These are phyloP conservation scores for Dimorphilus gyrociliatus DNA, from an alignment of 2,888 invertebrate genomes.

Conservation along the genomic window DNA sequence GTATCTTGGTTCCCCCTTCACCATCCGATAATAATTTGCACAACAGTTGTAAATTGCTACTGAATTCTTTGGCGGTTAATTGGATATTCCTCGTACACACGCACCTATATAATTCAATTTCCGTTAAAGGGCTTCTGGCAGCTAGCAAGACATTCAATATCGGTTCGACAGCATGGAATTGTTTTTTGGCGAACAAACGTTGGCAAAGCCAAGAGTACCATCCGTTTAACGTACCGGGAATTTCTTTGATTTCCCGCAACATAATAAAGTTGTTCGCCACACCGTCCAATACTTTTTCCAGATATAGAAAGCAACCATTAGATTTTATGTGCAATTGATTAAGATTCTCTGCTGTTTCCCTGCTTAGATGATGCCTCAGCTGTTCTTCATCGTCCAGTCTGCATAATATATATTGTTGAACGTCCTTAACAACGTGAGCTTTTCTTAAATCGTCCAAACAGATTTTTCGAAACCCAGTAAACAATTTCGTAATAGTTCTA, in stretches of 20 bases:
- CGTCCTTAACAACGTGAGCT: conserved; percentile 68
- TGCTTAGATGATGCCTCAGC: conserved; percentile 67
- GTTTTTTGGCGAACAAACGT: conserved; percentile 68
- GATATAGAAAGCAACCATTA: conserved; percentile 50
- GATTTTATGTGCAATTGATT: conserved; percentile 90
- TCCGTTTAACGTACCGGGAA: conserved; percentile 85
- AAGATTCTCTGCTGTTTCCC: conserved; percentile 79
- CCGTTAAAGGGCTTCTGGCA: conserved; percentile 62
- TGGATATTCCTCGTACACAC: conserved; percentile 60
- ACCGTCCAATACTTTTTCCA: conserved; percentile 50
- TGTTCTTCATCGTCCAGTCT: conserved; percentile 74
- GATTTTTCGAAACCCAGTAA: conserved; percentile 62
- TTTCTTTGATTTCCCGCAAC: conserved; percentile 67
- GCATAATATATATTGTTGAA: conserved; percentile 74
- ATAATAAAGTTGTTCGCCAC: conserved; percentile 83
- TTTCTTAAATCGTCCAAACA: conserved; percentile 72
- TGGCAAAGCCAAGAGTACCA: conserved; percentile 87
- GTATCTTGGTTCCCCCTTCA: conserved; percentile 45
- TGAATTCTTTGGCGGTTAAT: conserved; percentile 40
- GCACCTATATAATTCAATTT: conserved; percentile 58
- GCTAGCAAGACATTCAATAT: conserved; percentile 72
- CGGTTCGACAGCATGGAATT: conserved; percentile 53
- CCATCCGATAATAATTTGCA: conserved; percentile 51
- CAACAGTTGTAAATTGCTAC: conserved; percentile 18
- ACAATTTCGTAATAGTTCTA: conserved; percentile 55